Evolutionary conservation across 2,888 invertebrate genomes (phyloP), one percentile per base, ranked within the genome.

Genomic region (Sminthurides aquaticus): DNA sequence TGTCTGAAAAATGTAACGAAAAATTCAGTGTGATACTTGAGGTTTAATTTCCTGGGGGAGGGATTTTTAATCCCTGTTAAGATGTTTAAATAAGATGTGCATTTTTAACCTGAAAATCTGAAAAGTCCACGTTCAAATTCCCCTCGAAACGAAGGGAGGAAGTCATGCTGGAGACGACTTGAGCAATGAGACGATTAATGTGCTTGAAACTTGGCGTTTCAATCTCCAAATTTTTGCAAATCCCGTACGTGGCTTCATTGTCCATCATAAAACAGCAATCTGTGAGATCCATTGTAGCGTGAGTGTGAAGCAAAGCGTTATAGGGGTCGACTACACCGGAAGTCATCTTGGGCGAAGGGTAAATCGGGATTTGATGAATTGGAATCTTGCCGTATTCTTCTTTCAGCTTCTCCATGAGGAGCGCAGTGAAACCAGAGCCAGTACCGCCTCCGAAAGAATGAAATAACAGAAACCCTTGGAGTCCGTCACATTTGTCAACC

Each of bases 211-310:
- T 93, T 24, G 96, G 96, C 73, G 95, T 86, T 78, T 93, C 94
- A 77, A 95, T 94, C 81, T 94, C 94, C 78, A 97, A 82, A 80
- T 96, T 96, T 59, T 81, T 78, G 76, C 83, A 83, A 69, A 83
- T 82, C 70, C 83, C 82, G 74, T 83, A 82, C 70, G 83, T 75
- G 59, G 95, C 94, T 78, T 95, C 93, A 76, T 95, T 95, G 82
- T 95, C 94, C 26, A 92, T 90, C 95, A 95, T 95, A 82, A 96
- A 96, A 60, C 94, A 93, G 80, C 94, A 95, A 83, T 94, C 94
- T 0, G 92, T 93, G 80, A 94, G 94, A 80, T 64, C 66, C 71
- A 82, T 75, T 67, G 95, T 95, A 25, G 90, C 89, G 80, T 95
- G 94, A 0, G 94, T 94, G 52, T 92, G 91, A 65, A 95, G 79